Percentiles rank a stretch among this genome's conserved stretches.
Conservation (phyloP, 2,113 vertebrate genomes). For the Hymenochirus boettgeri region DNA sequence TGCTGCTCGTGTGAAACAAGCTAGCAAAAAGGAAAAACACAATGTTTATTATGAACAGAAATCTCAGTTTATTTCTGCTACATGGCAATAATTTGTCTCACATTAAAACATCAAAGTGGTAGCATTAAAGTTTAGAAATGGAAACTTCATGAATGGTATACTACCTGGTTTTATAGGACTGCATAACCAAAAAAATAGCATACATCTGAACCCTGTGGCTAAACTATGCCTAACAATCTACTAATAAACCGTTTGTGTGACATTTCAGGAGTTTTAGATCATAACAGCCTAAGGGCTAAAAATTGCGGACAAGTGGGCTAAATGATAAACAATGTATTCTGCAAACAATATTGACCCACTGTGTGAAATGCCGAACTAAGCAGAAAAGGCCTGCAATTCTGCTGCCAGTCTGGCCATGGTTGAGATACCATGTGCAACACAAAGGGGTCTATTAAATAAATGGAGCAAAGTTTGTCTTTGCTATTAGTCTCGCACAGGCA, state of each 20-base stretch:
- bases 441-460: neutral
- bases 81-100: constrained; percentile 10
- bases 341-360: no score
- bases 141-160: neutral
- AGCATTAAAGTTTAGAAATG: neutral
- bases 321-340: no score
- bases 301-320: no score
- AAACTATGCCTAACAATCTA: no score
- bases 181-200: neutral
- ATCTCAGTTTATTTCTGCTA: constrained; percentile 19
- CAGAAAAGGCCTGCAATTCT: neutral
- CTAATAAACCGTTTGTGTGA: no score
- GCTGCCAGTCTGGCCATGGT: neutral
- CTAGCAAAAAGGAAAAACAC: no score
- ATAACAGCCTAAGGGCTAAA: no score
- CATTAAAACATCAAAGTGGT: constrained; percentile 11
- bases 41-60: constrained; percentile 20
- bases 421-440: no score
- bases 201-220: neutral
- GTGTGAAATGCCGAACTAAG: neutral
- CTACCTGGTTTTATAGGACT: neutral
- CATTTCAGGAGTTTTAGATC: no score
- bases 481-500: no score
- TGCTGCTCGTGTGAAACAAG: no score
- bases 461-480: no score